phyloP scores from a whole-genome alignment of 2,888 invertebrate species.

The Melitaea athalia region DNA sequence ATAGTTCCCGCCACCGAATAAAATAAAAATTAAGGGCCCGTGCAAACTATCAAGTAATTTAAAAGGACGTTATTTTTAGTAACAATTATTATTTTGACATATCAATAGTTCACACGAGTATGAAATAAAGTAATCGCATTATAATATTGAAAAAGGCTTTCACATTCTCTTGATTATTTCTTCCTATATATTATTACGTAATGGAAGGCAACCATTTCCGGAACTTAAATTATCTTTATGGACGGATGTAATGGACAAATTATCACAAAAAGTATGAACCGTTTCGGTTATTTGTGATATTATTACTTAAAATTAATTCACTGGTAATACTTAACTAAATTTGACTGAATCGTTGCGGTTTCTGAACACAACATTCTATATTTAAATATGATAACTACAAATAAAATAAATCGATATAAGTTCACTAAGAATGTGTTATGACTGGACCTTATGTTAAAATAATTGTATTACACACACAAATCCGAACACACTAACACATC shows the following conservation, averaged over 20 bases:
- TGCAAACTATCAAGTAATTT: constrained; percentile 19
- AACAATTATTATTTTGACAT: background rate
- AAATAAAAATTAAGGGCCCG: constrained; percentile 35
- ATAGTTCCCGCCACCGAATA: constrained; percentile 62
- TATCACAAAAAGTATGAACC: constrained; percentile 61
- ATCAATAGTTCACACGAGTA: constrained; percentile 16
- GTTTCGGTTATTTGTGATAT: constrained; percentile 21
- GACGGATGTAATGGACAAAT: constrained; percentile 60
- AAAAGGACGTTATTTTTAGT: background rate
- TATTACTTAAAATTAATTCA: constrained; percentile 51
- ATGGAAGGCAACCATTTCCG: constrained; percentile 73
- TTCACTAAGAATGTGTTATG: constrained; percentile 5
- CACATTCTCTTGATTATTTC: constrained; percentile 6
- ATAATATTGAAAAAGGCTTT: background rate
- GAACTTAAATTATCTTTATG: constrained; percentile 47
- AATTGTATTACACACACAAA: constrained; percentile 10
- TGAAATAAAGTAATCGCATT: constrained; percentile 26
- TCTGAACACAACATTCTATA: constrained; percentile 54
- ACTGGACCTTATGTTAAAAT: constrained; percentile 8
- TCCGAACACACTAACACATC: constrained; percentile 15
- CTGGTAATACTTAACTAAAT: constrained; percentile 61
- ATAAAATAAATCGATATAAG: constrained; percentile 16
- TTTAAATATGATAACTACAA: constrained; percentile 35
- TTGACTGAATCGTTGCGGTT: constrained; percentile 68
- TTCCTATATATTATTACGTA: constrained; percentile 62